A percentile compares a stretch with the other conserved stretches of the same genome.
These are phyloP conservation scores for Xiphias gladius DNA, from an alignment of 2,113 vertebrate genomes.

Conservation along the genomic window DNA sequence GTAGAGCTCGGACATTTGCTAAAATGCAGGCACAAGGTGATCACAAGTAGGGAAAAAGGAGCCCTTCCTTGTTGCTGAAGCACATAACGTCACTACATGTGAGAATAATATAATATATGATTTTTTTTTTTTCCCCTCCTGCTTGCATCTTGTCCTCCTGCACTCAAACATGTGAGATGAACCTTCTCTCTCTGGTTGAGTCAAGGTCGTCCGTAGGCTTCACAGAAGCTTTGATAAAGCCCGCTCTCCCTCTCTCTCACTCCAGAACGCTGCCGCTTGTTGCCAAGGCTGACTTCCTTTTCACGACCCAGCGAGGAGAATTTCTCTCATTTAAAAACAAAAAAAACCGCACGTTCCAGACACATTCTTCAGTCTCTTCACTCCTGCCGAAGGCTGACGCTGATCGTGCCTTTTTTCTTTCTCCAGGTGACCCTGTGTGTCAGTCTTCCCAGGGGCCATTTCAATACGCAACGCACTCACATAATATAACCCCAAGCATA, in stretches of 20 bases:
- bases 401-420: slow-evolving; percentile 17
- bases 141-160: background rate
- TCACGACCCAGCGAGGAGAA: background rate
- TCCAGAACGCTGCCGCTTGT: background rate
- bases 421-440: slow-evolving; percentile 7
- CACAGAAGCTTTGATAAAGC: slow-evolving; percentile 8
- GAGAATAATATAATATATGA: too few species aligned
- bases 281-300: slow-evolving; percentile 19
- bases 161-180: background rate
- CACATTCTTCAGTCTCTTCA: background rate
- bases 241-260: background rate
- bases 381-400: background rate
- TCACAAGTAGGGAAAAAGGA: too few species aligned
- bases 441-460: background rate
- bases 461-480: background rate
- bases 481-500: background rate
- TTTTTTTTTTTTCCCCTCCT: background rate
- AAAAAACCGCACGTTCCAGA: background rate
- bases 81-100: too few species aligned
- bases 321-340: slow-evolving; percentile 22
- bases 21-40: too few species aligned
- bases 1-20: too few species aligned
- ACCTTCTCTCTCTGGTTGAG: background rate
- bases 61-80: background rate
- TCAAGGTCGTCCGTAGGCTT: background rate